Evolutionary conservation across 2,113 vertebrate genomes (phyloP).

Genomic region (Atractosteus spatula): DNA sequence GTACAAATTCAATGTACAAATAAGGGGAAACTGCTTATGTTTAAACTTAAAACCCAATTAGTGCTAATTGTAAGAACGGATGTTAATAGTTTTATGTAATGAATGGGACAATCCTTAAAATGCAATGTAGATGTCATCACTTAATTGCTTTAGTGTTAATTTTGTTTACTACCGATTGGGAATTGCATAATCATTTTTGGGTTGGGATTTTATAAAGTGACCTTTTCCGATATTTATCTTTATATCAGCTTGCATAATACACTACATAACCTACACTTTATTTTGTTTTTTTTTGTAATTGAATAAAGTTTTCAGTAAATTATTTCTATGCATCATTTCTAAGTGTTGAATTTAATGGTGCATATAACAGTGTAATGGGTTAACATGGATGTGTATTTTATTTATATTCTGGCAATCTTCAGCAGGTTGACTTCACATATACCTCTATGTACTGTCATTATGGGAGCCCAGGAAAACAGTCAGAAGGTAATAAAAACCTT

Average conservation of each 20-base stretch:
- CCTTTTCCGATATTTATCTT: constrained; percentile 63
- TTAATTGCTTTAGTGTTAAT: neutral
- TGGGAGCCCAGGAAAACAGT: too few relatives aligned
- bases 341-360: too few relatives aligned
- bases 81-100: constrained; percentile 3
- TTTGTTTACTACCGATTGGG: constrained; percentile 35
- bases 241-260: constrained; percentile 67
- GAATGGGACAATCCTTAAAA: constrained; percentile 46
- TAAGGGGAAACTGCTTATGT: neutral
- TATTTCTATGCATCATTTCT: constrained; percentile 14
- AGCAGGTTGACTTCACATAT: too few relatives aligned
- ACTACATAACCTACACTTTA: constrained; percentile 59
- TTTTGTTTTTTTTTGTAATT: constrained; percentile 50
- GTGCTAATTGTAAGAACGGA: neutral
- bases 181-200: constrained; percentile 41
- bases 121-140: constrained; percentile 19
- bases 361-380: neutral
- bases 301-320: constrained; percentile 57
- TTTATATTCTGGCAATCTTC: neutral
- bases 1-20: constrained; percentile 25
- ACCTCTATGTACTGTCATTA: too few relatives aligned
- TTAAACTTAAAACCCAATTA: neutral
- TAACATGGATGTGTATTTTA: neutral
- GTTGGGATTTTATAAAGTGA: constrained; percentile 77
- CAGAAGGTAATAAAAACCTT: too few relatives aligned